These are phyloP conservation scores for Nestor notabilis DNA, from an alignment of 2,113 vertebrate genomes.

Conservation along the genomic window DNA sequence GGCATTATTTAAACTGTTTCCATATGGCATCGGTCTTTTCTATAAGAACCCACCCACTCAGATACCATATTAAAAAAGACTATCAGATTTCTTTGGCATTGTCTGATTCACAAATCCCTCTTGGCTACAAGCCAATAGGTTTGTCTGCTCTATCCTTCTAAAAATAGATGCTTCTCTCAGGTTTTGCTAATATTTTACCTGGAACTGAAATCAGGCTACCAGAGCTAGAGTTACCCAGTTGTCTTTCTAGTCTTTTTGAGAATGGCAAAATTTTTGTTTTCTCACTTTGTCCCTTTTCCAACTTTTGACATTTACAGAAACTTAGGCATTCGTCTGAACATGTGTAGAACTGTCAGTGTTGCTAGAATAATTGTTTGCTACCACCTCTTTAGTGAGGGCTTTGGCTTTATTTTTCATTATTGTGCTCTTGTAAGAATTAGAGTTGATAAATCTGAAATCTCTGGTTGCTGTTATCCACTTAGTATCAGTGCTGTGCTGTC, in stretches of 20 bases:
- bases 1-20: constrained; percentile 20
- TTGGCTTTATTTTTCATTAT: neutral
- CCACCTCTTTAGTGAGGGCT: neutral
- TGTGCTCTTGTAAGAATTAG: neutral
- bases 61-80: constrained; percentile 22
- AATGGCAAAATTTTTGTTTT: neutral
- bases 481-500: neutral
- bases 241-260: neutral
- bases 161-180: constrained; percentile 59
- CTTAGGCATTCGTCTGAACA: neutral
- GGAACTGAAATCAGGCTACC: constrained; percentile 50
- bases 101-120: constrained; percentile 31
- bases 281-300: neutral
- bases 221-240: constrained; percentile 32
- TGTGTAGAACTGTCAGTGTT: neutral
- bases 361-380: neutral
- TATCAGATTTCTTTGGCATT: constrained; percentile 21
- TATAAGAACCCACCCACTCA: constrained; percentile 36
- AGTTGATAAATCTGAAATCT: neutral
- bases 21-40: neutral
- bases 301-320: neutral
- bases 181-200: constrained; percentile 70
- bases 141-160: constrained; percentile 5
- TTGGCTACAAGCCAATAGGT: constrained; percentile 23
- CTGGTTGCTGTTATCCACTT: neutral